Base-by-base conservation (phyloP, 2,797 vertebrate species). In the Triplophysa yarkandensis region DNA sequence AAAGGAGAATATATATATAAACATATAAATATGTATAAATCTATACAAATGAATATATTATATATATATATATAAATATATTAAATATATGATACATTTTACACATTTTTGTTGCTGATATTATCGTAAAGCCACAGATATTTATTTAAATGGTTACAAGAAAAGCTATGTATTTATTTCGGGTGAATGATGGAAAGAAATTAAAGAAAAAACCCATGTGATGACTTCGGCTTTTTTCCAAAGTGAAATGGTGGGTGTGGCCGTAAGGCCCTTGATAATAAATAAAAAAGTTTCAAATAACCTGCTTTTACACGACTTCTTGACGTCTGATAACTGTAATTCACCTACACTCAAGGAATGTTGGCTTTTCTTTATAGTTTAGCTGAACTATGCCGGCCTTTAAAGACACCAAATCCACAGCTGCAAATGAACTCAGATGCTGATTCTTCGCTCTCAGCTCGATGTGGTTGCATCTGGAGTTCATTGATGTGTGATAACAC, bases 271-370 rank as follows among this genome's bases (percentile, higher is more conserved):
- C 77, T 89, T 80, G 85, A 89, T 67, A 88, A 88, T 86, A 86
- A 93, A 92, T 92, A 92, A 93, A 91, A 84, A 17, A 76, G 78
- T 90, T 90, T 87, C 78, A 90, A 90, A 86, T 66, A 44, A 17
- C 54, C 39, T 23, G 39, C 14, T 74, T 77, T 23, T 62, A 48
- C 46, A 68, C 57, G 32, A 36, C 10, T 70, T n/a, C 28, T 60
- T 70, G 32, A 43, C 11, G 23, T 60, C 13, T 41, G 14, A 2
- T 8, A 36, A 36, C 11, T 36, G 34, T 36, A 0, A 36, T 11
- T 4, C 34, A 36, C 8, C n/a, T n/a, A 34, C 32, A 7, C 8
- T 34, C 32, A 3, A 36, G 9, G 3, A 39, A 16, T 16, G 10
- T 55, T 28, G 27, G 48, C 19, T 52, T 52, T 52, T 10, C 19